phyloP scores from a whole-genome alignment of 2,888 invertebrate species.

The Andrena hattorfiana region DNA sequence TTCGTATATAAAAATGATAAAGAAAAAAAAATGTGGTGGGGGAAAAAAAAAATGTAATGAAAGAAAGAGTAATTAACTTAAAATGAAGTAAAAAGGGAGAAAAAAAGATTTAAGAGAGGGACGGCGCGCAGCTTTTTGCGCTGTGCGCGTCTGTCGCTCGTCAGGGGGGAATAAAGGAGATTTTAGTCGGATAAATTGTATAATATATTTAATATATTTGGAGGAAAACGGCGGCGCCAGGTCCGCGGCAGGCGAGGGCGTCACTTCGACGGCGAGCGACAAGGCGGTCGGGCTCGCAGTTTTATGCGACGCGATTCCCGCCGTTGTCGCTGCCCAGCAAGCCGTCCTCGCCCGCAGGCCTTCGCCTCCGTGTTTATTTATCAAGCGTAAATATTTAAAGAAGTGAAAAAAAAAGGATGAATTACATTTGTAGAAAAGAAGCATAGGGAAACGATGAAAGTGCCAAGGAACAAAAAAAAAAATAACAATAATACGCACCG shows the following conservation, averaged over 20 bases:
- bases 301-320: constrained; percentile 80
- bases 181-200: constrained; percentile 84
- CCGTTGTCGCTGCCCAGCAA: constrained; percentile 53
- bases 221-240: constrained; percentile 75
- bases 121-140: constrained; percentile 80
- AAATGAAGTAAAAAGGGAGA: constrained; percentile 33
- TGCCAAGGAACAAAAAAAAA: constrained; percentile 74
- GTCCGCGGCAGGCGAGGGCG: constrained; percentile 65
- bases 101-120: constrained; percentile 64
- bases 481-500: constrained; percentile 31
- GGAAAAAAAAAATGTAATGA: constrained; percentile 53
- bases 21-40: constrained; percentile 38
- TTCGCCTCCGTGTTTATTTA: constrained; percentile 79
- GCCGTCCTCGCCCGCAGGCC: constrained; percentile 62
- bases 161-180: constrained; percentile 77
- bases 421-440: constrained; percentile 56
- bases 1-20: constrained; percentile 59
- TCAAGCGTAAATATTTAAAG: constrained; percentile 82
- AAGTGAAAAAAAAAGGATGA: constrained; percentile 48
- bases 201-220: constrained; percentile 85
- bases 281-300: constrained; percentile 78
- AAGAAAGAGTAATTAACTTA: constrained; percentile 56
- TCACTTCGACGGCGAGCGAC: constrained; percentile 54
- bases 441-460: constrained; percentile 66
- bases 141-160: constrained; percentile 73